Conservation (phyloP, 2,888 invertebrate species). For the Melikaiella ostensackeni region DNA sequence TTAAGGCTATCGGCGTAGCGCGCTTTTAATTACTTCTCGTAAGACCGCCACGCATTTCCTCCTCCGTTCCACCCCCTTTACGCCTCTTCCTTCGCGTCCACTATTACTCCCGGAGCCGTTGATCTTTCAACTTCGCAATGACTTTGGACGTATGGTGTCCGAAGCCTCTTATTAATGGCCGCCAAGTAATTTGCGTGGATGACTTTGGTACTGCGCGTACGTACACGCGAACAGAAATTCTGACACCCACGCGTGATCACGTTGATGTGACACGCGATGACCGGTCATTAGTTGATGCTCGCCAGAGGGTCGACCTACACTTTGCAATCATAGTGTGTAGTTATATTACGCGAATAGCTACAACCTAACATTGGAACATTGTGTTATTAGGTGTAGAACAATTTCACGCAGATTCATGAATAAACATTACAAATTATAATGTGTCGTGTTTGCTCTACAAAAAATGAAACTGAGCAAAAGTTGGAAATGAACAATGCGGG, state of each 20-base stretch:
- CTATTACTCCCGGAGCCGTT: conserved; percentile 37
- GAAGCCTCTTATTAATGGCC: conserved; percentile 47
- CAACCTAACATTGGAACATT: conserved; percentile 12
- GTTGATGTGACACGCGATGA: conserved; percentile 63
- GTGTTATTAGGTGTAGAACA: not conserved
- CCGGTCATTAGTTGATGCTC: conserved; percentile 65
- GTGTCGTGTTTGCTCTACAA: not conserved
- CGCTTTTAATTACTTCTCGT: conserved; percentile 47
- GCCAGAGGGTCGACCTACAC: conserved; percentile 37
- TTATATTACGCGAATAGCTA: not conserved
- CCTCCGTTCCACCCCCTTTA: conserved; percentile 52
- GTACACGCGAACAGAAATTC: conserved; percentile 43
- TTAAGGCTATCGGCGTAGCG: conserved; percentile 43
- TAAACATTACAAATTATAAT: too few species aligned
- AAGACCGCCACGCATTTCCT: conserved; percentile 43
- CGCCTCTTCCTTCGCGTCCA: conserved; percentile 46
- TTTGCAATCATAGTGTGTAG: conserved; percentile 8
- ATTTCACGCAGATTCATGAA: conserved; percentile 4
- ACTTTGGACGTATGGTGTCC: conserved; percentile 47
- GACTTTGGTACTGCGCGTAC: conserved; percentile 39
- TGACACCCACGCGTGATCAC: conserved; percentile 40
- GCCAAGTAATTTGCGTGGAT: conserved; percentile 47
- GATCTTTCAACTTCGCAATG: conserved; percentile 47
- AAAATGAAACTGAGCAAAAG: not conserved
- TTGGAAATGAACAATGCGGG: not conserved